Evolutionary conservation across 1,140 invertebrate species (phyloP).

Genomic region (Marisa cornuarietis): DNA sequence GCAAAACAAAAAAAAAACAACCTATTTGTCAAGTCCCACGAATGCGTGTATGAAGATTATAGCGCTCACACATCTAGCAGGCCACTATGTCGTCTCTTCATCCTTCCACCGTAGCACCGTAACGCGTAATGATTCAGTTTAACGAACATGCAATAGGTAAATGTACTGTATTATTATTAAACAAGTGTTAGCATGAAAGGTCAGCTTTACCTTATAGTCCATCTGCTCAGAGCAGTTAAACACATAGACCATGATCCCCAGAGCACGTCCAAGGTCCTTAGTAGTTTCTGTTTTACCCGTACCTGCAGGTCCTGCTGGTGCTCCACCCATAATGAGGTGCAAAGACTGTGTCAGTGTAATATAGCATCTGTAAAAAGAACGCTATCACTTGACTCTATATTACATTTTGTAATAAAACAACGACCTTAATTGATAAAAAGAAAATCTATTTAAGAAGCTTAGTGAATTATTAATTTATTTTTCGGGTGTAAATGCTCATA

Average conservation of each 20-base stretch:
- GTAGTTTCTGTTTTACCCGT: constrained; percentile 98
- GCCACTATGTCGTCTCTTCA: too few species aligned
- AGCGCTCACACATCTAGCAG: too few species aligned
- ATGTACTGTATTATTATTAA: neutral
- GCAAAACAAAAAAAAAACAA: too few species aligned
- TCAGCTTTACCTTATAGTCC: constrained; percentile 84
- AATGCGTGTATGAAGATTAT: too few species aligned
- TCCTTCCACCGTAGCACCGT: too few species aligned
- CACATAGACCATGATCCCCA: constrained; percentile 98
- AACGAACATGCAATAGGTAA: too few species aligned
- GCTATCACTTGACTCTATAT: neutral
- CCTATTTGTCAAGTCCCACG: too few species aligned
- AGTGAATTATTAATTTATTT: neutral
- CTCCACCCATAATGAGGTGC: constrained; percentile 95
- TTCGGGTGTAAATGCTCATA: too few species aligned
- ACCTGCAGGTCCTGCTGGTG: constrained; percentile 88
- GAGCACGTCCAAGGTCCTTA: constrained; percentile 91
- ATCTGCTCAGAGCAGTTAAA: constrained; percentile 99
- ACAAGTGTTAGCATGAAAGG: neutral
- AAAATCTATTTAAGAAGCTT: neutral
- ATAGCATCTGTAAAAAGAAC: constrained; percentile 76
- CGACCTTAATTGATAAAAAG: neutral
- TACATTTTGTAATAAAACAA: neutral
- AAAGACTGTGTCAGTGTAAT: constrained; percentile 94
- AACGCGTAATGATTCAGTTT: too few species aligned